Base-by-base conservation (phyloP, 2,797 vertebrate species). In the Enteromius thamalakanensis region DNA sequence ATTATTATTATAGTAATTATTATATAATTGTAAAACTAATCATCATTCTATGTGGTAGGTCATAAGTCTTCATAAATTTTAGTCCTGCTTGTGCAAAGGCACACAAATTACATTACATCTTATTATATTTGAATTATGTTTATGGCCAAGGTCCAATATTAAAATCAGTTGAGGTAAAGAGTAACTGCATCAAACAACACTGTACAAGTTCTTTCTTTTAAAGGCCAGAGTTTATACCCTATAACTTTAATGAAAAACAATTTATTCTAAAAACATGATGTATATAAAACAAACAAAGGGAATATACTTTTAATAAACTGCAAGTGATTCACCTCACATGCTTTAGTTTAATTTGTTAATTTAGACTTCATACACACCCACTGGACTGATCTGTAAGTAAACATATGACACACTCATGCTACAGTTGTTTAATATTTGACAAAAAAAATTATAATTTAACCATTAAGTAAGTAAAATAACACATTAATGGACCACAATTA, bases 341-440 rank as follows among this genome's bases (percentile, higher is more conserved):
- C 62, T 17, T 34, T 7, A 68, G 67, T 69, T 69, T 69, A 69
- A 69, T 42, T 34, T 37, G 32, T 65, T 34, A 3, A 32, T 23
- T 40, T 69, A 69, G 5, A 9, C 64, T 37, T 65, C 7, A 60
- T 21, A 67, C 15, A 69, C 67, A 40, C 37, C 37, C 6, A 23
- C 60, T 62, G 55, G 55, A 76, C 55, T 45, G 75, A 45, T 45
- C 37, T 26, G 37, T 45, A 29, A 45, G 75, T 76, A 76, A 76
- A 76, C 53, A 45, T 53, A 34, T 42, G 55, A 76, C 55, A 62
- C 15, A 23, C 51, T 76, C 74, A 76, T 76, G 74, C 74, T 76
- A 76, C 74, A 76, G 7, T 1, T 26, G 37, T 29, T 62, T 42
- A 45, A 76, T 62, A 62, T 76, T 76, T 62, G 14, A 62, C 34